These are phyloP conservation scores for Ailurus styani DNA, from an alignment of 2,113 vertebrate genomes.

Conservation along the genomic window DNA sequence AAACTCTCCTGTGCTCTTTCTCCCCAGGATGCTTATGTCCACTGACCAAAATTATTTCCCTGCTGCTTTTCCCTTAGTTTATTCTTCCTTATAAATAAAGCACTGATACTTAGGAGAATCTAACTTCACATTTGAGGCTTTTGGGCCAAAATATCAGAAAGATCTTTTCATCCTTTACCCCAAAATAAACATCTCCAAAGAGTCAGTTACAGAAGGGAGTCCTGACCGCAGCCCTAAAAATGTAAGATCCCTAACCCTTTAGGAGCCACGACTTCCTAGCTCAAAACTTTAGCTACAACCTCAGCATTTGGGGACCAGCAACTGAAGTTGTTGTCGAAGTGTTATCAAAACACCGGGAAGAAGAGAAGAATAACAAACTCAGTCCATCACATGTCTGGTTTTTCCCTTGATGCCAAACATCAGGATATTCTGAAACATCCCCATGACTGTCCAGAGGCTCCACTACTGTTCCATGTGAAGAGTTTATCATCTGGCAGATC, in stretches of 20 bases:
- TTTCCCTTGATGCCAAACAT: neutral
- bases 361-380: neutral
- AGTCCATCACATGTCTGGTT: neutral
- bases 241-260: neutral
- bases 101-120: neutral
- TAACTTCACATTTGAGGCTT: neutral
- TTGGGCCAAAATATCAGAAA: slow-evolving; percentile 16
- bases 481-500: neutral
- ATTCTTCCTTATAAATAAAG: neutral
- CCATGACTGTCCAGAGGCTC: neutral
- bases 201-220: neutral
- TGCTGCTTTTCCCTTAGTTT: neutral
- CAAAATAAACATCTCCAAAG: neutral
- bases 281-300: neutral
- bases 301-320: neutral
- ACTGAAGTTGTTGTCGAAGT: neutral
- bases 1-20: neutral
- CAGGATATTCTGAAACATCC: slow-evolving; percentile 5
- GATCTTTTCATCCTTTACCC: slow-evolving; percentile 14
- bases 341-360: slow-evolving; percentile 3
- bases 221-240: neutral
- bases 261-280: neutral
- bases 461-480: neutral
- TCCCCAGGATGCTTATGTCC: neutral
- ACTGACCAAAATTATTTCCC: neutral